Base-by-base conservation (phyloP, 2,888 invertebrate species). In the Agrochola litura region DNA sequence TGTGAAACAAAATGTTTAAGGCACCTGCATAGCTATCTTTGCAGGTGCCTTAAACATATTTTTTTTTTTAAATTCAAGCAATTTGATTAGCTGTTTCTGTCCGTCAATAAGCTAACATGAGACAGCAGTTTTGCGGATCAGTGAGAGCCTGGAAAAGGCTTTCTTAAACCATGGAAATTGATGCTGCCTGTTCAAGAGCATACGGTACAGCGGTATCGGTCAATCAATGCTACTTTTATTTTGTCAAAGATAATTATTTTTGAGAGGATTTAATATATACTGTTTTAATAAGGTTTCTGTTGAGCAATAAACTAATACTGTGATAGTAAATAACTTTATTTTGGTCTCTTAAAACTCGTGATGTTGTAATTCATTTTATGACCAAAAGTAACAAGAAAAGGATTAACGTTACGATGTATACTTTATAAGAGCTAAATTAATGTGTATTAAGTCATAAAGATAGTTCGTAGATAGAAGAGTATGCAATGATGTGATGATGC, bases 381-480 rank as follows among this genome's bases (percentile, higher is more conserved):
- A 63, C 14, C 0, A 76, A 76, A 52, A 37, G n/a, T 41, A 82
- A 64, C 37, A 43, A 41, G 56, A 60, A 65, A 60, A 46, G 25
- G 43, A 64, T 67, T 67, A 41, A 14, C n/a, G 25, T 70, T 61
- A 58, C 16, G 65, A 71, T 58, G 49, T 56, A 14, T 58, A 79
- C 25, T 78, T 49, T 67, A 58, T 43, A 66, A 41, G 12, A 78
- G 37, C 4, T 69, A 65, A 68, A 25, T 56, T 80, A 49, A 63
- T 58, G 61, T 43, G n/a, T 30, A 19, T 67, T 67, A 75, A 52
- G 76, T 69, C 68, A 52, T 85, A 85, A 82, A 82, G 85, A 85
- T 82, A 76, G 61, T 46, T 16, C 1, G 22, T 2, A 46, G 25
- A 54, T 54, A 49, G n/a, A 37, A 25, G 22, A 61, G 22, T 49